Percentiles rank a stretch among this genome's conserved stretches.
Evolutionary conservation across 2,113 vertebrate species (phyloP).

Genomic region (Mastomys coucha): DNA sequence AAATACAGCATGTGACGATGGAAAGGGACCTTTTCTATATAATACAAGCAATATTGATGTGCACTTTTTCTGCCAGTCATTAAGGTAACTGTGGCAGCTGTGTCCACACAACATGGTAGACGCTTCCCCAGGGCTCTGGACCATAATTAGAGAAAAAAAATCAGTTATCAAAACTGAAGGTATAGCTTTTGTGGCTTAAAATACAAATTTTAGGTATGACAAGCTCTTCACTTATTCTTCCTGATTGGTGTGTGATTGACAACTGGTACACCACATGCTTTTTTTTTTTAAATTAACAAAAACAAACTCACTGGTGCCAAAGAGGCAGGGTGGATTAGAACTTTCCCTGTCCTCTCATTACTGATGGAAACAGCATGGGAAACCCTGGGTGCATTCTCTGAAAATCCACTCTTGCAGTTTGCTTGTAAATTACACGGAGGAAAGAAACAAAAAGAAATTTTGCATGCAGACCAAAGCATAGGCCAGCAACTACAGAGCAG

Average conservation of each 20-base stretch:
- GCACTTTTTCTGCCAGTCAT: constrained; percentile 15
- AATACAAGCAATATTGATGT: constrained; percentile 9
- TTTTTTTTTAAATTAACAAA: constrained; percentile 4
- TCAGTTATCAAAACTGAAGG: constrained; percentile 35
- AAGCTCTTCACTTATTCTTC: not conserved
- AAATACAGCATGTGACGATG: not conserved
- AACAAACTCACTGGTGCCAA: constrained; percentile 47
- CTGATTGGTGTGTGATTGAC: constrained; percentile 78
- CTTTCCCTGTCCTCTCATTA: constrained; percentile 44
- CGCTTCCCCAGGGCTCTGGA: constrained; percentile 44
- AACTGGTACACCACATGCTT: constrained; percentile 45
- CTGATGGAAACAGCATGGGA: constrained; percentile 52
- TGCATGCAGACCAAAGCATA: constrained; percentile 26
- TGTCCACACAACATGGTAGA: not conserved
- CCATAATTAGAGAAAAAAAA: constrained; percentile 49
- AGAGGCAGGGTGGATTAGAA: not conserved
- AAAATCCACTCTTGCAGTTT: constrained; percentile 57
- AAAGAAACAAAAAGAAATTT: not conserved
- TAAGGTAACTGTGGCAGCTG: constrained; percentile 24
- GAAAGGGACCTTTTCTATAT: not conserved
- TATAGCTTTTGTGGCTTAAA: constrained; percentile 46
- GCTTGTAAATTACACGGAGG: constrained; percentile 58
- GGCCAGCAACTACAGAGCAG: not conserved
- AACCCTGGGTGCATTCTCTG: constrained; percentile 1
- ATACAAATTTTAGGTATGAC: not conserved